Evolutionary conservation across 2,888 invertebrate species (phyloP), one percentile per base, ranked within the genome.

Genomic region (Melipona bicolor): DNA sequence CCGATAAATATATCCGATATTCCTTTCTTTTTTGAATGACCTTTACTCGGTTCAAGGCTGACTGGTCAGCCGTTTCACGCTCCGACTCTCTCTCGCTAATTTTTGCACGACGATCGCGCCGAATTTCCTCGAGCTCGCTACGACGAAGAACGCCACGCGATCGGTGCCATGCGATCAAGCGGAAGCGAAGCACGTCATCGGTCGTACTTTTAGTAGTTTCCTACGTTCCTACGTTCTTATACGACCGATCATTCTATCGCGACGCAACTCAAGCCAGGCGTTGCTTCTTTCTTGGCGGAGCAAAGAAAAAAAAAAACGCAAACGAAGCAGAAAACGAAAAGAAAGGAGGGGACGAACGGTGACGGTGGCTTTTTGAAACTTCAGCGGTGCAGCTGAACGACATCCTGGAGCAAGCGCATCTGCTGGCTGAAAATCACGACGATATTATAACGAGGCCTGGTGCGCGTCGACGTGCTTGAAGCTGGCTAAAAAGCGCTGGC

Each of bases 21-120:
- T 71, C 2, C 19, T 27, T 50, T 77, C 64, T 19, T 49, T 81
- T 69, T 68, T 61, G 61, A n/a, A 15, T 43, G 65, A 77, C 85
- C 81, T 72, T 77, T 69, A 3, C 6, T 43, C 71, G 69, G 85
- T 85, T 85, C 85, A 85, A 84, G 85, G 85, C 75, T 85, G 56
- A 62, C 77, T 11, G 50, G 70, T 67, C 68, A 24, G 49, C 70
- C 43, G 24, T 6, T 36, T 15, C n/a, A 36, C 49, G 27, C 52
- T 54, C 43, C 64, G n/a, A 21, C 64, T 59, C 27, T 11, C 43
- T n/a, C 69, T 77, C n/a, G 59, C 15, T 52, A 32, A 6, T 9
- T 50, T 13, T 4, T 4, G n/a, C 36, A 24, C 64, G 59, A 17
- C 6, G 13, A 62, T 36, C 24, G n/a, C 49, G 15, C 5, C 52